Base-by-base conservation (phyloP, 2,797 vertebrate genomes). In the Pyrocephalus nanus region DNA sequence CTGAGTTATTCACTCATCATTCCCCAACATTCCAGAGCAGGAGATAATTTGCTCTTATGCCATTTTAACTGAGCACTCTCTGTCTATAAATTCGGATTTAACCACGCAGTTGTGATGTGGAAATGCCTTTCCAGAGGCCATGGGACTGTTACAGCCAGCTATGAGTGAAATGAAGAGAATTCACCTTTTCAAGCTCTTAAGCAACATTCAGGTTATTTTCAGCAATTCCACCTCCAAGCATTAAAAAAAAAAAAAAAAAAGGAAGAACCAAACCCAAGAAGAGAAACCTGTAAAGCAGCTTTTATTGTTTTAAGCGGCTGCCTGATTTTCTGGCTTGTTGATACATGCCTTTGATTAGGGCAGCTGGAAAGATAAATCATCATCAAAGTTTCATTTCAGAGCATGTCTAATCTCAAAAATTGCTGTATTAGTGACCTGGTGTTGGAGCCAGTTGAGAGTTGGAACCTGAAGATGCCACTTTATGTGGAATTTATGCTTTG, bases 221-320 rank as follows among this genome's bases (percentile, higher is more conserved):
- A 89, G 64, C 71, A 90, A 74, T 92, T 70, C 48, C 62, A 82
- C 45, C 70, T 78, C 48, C 62, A 71, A 81, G 58, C 23, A 23
- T 61, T 8, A 84, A 85, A 80, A 47, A 70, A 17, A 38, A 1
- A 30, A 42, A 61, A 73, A 80, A 38, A 69, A 61, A 25, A 29
- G n/a, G n/a, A 61, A 23, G 17, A 4, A 23, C 7, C 50, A 38
- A 38, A 21, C 9, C 9, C n/a, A 91, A 72, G 86, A 86, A 55
- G 95, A 70, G 75, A 91, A 97, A 97, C 96, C 70, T 94, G 84
- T 93, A 84, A 82, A 94, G 91, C 85, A 92, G 88, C 93, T 94
- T 88, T 83, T 75, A 66, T 67, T 55, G 71, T 57, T 88, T 86
- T 87, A 70, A 91, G 62, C 62, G 88, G 69, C 89, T 94, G 92